Percentiles rank a stretch among this genome's conserved stretches.
Conservation (phyloP, 2,888 invertebrate genomes). For the Himalopsyche anomala region DNA sequence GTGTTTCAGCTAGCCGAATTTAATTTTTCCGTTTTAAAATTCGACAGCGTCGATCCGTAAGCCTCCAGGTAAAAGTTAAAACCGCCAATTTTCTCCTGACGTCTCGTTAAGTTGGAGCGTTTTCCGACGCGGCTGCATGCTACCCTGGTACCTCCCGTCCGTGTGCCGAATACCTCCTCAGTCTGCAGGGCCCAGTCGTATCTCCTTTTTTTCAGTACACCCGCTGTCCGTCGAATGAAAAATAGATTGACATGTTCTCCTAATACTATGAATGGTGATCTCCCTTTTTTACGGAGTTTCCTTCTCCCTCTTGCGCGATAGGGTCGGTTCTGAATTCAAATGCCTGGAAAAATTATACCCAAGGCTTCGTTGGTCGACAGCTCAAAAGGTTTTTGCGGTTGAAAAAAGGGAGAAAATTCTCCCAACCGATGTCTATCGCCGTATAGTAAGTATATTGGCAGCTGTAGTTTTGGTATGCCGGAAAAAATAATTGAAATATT, state of each 20-base stretch:
- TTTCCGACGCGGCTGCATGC: slow-evolving; percentile 36
- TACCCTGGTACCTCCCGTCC: background rate
- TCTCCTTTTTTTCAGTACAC: slow-evolving; percentile 46
- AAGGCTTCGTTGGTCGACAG: slow-evolving; percentile 34
- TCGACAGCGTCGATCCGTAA: slow-evolving; percentile 18
- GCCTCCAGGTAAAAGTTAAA: slow-evolving; percentile 48
- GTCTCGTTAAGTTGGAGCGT: slow-evolving; percentile 55
- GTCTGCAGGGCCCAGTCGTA: slow-evolving; percentile 11
- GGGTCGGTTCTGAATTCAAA: slow-evolving; percentile 54
- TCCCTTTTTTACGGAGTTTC: slow-evolving; percentile 38
- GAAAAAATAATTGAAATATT: slow-evolving; percentile 22
- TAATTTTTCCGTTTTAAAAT: slow-evolving; percentile 10
- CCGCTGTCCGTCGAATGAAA: slow-evolving; percentile 56
- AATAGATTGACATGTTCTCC: slow-evolving; percentile 63
- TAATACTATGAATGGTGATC: slow-evolving; percentile 58
- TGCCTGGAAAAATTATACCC: slow-evolving; percentile 56
- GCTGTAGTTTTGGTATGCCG: background rate
- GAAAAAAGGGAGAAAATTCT: slow-evolving; percentile 11
- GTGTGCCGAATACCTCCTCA: slow-evolving; percentile 37
- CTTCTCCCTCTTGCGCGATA: slow-evolving; percentile 27
- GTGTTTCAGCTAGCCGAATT: background rate
- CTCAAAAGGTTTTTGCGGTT: slow-evolving; percentile 30
- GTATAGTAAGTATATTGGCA: background rate
- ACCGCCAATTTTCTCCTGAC: slow-evolving; percentile 55
- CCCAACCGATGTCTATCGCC: background rate